Evolutionary conservation across 2,113 vertebrate species (phyloP), one percentile per base, ranked within the genome.

Genomic region (Pseudorhombus dupliciocellatus): DNA sequence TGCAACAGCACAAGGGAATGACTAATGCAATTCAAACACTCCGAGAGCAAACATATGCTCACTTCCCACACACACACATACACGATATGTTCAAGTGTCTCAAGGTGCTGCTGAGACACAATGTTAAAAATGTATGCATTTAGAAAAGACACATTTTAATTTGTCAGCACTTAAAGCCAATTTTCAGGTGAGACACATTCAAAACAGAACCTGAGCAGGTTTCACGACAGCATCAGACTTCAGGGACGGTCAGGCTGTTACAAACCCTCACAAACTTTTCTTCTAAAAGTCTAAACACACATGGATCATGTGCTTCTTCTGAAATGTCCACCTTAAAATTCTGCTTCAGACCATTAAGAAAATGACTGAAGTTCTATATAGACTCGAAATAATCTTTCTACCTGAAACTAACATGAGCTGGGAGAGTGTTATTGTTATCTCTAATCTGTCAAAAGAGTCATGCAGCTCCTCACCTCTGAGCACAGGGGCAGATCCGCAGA

Each of bases 401-500:
- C 34, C 9, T 12, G 34, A 37, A 37, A 37, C 2, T 37, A 37
- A 37, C 9, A 11, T 37, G 4, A 37, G 12, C 34, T 37, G 10
- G 10, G 34, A 37, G 4, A 37, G 34, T 9, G 10, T 37, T 9
- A 3, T 37, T 12, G 34, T 37, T 37, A 10, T 10, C 10, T 10
- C 10, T 37, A 12, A 12, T 12, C 2, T 3, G 16, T 46, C 42
- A 46, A 18, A 46, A 20, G 26, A 20, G 15, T 22, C n/a, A 15
- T n/a, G 15, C 12, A 24, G 34, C 2, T 66, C 7, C 93, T 92
- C 90, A 94, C 94, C 93, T 92, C 91, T 88, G 92, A 93, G 70
- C 94, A 94, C 79, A 92, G 89, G 53, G 93, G 94, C 64, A 94
- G 46, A 31, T 94, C 92, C 25, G 90, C 79, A 28, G 72, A 66